These are phyloP conservation scores for Xanthostigma xanthostigma DNA, from an alignment of 2,888 invertebrate species.

Conservation along the genomic window DNA sequence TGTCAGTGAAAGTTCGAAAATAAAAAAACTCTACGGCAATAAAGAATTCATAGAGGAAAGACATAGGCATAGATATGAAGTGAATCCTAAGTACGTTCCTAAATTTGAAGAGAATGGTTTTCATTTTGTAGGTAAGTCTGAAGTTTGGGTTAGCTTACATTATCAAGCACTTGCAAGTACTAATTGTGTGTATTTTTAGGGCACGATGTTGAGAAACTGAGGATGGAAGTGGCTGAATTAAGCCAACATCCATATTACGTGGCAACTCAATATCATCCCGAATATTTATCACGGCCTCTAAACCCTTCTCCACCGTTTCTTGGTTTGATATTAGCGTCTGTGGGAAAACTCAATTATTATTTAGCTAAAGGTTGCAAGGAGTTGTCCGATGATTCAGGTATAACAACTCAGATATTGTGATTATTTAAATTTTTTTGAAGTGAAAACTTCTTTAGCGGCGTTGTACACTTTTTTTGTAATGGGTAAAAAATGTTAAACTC, in stretches of 20 bases:
- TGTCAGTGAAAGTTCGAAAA: conserved; percentile 37
- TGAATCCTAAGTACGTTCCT: conserved; percentile 76
- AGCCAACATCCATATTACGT: conserved; percentile 84
- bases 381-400: conserved; percentile 56
- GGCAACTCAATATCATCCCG: conserved; percentile 95
- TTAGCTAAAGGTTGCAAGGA: conserved; percentile 58
- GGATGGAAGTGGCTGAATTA: conserved; percentile 91
- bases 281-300: conserved; percentile 84
- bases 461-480: too few relatives aligned
- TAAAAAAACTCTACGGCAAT: conserved; percentile 61
- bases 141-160: neutral
- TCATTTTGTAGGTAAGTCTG: conserved; percentile 61
- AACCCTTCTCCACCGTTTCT: conserved; percentile 91
- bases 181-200: conserved; percentile 23
- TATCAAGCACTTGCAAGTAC: neutral
- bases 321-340: conserved; percentile 82
- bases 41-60: conserved; percentile 76
- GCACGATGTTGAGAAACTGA: conserved; percentile 60
- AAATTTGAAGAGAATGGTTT: conserved; percentile 69
- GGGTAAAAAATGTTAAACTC: too few relatives aligned
- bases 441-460: too few relatives aligned
- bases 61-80: conserved; percentile 95
- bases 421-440: too few relatives aligned
- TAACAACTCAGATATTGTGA: too few relatives aligned
- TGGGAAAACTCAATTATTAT: conserved; percentile 61